A percentile compares a stretch with the other conserved stretches of the same genome.
phyloP scores from a whole-genome alignment of 2,888 invertebrate genomes.

The Agelastica alni region DNA sequence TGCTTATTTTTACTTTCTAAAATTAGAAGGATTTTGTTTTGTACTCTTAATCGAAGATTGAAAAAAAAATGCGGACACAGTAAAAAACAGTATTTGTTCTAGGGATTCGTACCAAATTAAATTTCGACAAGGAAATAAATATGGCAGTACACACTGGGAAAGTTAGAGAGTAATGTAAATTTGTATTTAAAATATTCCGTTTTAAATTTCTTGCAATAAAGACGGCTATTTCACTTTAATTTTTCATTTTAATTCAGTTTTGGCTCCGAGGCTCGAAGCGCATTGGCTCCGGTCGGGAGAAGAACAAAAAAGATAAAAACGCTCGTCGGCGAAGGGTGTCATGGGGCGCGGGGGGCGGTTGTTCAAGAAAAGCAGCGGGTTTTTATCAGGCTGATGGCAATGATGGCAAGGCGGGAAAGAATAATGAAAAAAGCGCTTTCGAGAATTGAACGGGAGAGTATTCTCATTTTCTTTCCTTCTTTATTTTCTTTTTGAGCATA shows the following conservation, averaged over 20 bases:
- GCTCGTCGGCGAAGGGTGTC: too few species aligned
- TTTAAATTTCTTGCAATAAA: slow-evolving; percentile 52
- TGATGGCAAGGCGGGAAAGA: slow-evolving; percentile 30
- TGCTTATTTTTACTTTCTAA: too few species aligned
- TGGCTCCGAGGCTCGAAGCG: slow-evolving; percentile 34
- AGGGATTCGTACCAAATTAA: slow-evolving; percentile 29
- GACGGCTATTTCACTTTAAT: slow-evolving; percentile 52
- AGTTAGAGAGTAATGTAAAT: slow-evolving; percentile 42
- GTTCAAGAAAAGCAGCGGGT: slow-evolving; percentile 40
- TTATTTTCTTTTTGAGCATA: too few species aligned
- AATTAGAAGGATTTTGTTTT: too few species aligned
- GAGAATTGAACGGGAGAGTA: slow-evolving; percentile 26
- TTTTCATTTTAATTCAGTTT: slow-evolving; percentile 53
- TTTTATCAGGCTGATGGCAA: slow-evolving; percentile 32
- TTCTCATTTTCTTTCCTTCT: slow-evolving; percentile 22
- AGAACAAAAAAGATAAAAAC: slow-evolving; percentile 19
- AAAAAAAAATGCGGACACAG: too few species aligned
- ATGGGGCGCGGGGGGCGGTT: slow-evolving; percentile 15
- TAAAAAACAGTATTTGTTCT: slow-evolving; percentile 13
- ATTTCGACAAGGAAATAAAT: slow-evolving; percentile 31
- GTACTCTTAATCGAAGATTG: too few species aligned
- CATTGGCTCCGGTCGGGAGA: slow-evolving; percentile 27
- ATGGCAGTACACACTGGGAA: slow-evolving; percentile 25
- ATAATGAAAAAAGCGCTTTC: slow-evolving; percentile 39
- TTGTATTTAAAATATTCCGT: slow-evolving; percentile 49